Evolutionary conservation across 1,140 invertebrate species (phyloP).

Genomic region (Vollenhovia emeryi): DNA sequence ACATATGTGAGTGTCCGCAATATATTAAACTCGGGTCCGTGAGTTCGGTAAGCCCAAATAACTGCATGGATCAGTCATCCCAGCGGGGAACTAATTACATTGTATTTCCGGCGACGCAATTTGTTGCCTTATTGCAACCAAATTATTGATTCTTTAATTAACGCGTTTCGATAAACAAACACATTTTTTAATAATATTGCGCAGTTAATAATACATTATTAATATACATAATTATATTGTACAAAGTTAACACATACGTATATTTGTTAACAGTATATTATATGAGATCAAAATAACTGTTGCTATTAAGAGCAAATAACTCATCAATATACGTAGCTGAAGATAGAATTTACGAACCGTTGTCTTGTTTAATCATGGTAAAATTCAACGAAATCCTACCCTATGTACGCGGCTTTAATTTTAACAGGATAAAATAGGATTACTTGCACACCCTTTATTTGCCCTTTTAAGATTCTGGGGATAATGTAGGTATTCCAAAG

Average conservation of each 20-base stretch:
- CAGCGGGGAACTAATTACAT: not conserved
- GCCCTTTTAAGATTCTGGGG: conserved; percentile 26
- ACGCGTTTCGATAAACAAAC: not conserved
- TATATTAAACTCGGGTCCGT: too few species aligned
- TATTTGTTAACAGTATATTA: not conserved
- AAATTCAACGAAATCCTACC: conserved; percentile 22
- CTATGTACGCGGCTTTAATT: conserved; percentile 23
- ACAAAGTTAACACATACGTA: not conserved
- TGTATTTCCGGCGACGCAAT: not conserved
- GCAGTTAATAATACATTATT: conserved; percentile 13
- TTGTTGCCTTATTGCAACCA: not conserved
- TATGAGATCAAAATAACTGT: not conserved
- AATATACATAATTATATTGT: not conserved
- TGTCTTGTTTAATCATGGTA: conserved; percentile 5
- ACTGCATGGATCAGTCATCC: not conserved
- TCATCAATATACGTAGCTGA: not conserved
- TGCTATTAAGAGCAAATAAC: not conserved
- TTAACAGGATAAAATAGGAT: conserved; percentile 14
- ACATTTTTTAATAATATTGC: not conserved
- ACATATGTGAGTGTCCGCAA: too few species aligned
- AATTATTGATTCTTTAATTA: not conserved
- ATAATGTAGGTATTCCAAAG: conserved; percentile 22
- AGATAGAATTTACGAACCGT: conserved; percentile 5
- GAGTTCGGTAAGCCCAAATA: not conserved
- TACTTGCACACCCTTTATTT: conserved; percentile 32